Evolutionary conservation across 2,888 invertebrate species (phyloP).

Genomic region (Heteropelma amictum): DNA sequence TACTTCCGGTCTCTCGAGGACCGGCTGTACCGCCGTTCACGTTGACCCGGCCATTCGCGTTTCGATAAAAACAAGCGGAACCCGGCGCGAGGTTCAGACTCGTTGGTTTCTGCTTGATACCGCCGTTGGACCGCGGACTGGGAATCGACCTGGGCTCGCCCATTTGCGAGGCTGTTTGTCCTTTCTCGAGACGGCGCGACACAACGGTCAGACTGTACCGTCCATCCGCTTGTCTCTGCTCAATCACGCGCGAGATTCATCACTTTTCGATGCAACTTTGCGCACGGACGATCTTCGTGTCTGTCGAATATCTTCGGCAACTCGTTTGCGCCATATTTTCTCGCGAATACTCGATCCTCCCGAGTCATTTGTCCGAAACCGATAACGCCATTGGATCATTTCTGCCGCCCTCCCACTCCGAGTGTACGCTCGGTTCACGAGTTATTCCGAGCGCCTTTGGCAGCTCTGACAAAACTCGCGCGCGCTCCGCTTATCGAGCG

Average conservation of each 20-base stretch:
- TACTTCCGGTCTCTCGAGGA: slow-evolving; percentile 5
- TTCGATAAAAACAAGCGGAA: slow-evolving; percentile 75
- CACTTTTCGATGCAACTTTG: no score
- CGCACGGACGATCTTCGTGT: no score
- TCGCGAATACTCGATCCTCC: no score
- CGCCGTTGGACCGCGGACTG: slow-evolving; percentile 75
- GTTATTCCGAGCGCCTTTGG: slow-evolving; percentile 5
- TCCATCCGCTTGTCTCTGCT: no score
- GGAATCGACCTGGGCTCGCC: slow-evolving; percentile 75
- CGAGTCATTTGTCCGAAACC: no score
- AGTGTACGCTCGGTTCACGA: no score
- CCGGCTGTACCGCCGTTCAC: slow-evolving; percentile 72
- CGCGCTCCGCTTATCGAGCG: slow-evolving; percentile 11
- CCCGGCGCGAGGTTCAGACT: slow-evolving; percentile 74
- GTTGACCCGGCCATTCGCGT: slow-evolving; percentile 74
- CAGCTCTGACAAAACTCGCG: slow-evolving; percentile 26
- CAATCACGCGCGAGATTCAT: no score
- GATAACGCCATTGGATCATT: no score
- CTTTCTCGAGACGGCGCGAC: slow-evolving; percentile 38
- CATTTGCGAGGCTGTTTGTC: slow-evolving; percentile 72
- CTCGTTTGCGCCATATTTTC: no score
- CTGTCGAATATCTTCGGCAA: no score
- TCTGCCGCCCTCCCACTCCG: no score
- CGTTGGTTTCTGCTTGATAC: slow-evolving; percentile 75
- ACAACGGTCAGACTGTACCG: no score